phyloP scores from a whole-genome alignment of 1,140 invertebrate species.

The Brachionus paranguensis region DNA sequence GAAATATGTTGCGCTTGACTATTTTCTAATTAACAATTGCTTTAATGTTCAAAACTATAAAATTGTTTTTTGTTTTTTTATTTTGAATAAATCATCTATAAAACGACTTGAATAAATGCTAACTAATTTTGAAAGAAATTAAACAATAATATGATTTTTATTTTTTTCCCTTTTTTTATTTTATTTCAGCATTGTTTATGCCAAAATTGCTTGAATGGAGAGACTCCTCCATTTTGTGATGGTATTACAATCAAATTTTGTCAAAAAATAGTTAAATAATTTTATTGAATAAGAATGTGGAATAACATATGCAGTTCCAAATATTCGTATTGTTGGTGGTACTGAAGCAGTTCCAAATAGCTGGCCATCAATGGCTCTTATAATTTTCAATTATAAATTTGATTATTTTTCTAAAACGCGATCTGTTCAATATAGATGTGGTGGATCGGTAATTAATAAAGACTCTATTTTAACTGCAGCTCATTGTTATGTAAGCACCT shows the following conservation, averaged over 20 bases:
- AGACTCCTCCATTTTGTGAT: background rate
- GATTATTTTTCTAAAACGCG: background rate
- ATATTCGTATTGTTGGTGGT: conserved; percentile 5
- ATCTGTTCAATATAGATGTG: background rate
- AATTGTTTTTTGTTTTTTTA: no score
- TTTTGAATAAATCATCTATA: no score
- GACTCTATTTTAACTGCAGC: conserved; percentile 15
- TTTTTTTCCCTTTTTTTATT: background rate
- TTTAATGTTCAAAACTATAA: no score
- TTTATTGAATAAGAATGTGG: background rate
- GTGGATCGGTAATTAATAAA: background rate
- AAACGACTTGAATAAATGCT: no score
- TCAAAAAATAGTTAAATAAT: background rate
- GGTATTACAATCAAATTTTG: background rate
- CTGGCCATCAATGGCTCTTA: background rate
- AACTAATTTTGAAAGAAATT: no score
- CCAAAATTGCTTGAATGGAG: background rate
- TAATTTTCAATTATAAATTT: background rate
- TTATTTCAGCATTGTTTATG: background rate
- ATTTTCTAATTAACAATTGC: no score
- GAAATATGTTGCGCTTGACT: no score
- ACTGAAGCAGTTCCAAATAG: conserved; percentile 1
- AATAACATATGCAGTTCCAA: background rate
- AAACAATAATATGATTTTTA: background rate
- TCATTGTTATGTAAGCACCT: background rate